These are phyloP conservation scores for Oxyteleia sp. DNA, from an alignment of 2,888 invertebrate species.

Conservation along the genomic window DNA sequence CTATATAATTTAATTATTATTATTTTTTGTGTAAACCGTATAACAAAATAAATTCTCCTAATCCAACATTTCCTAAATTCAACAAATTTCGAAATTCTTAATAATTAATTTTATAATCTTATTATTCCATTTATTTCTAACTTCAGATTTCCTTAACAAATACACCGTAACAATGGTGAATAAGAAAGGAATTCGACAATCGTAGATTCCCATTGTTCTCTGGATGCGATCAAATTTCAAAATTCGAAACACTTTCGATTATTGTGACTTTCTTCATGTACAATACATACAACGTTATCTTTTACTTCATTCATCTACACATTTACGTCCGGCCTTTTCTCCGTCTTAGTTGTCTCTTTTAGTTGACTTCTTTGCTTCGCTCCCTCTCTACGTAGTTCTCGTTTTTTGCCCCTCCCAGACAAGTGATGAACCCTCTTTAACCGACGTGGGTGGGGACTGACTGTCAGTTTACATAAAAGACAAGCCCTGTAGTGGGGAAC, in stretches of 20 bases:
- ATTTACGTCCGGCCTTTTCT: slow-evolving; percentile 34
- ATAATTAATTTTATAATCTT: too few species aligned
- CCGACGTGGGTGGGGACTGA: slow-evolving; percentile 73
- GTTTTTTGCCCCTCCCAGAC: slow-evolving; percentile 21
- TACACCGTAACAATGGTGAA: too few species aligned
- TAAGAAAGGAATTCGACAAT: too few species aligned
- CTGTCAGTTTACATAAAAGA: slow-evolving; percentile 75
- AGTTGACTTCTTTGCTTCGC: not conserved
- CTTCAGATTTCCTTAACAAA: too few species aligned
- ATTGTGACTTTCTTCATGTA: not conserved
- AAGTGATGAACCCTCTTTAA: slow-evolving; percentile 15
- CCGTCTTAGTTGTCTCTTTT: slow-evolving; percentile 8
- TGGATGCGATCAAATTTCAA: slow-evolving; percentile 46
- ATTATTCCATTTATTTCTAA: too few species aligned
- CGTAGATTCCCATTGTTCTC: too few species aligned
- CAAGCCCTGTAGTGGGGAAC: slow-evolving; percentile 45
- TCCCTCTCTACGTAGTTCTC: slow-evolving; percentile 8
- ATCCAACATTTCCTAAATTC: too few species aligned
- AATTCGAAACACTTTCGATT: slow-evolving; percentile 39
- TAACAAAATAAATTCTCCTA: too few species aligned
- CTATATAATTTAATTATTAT: too few species aligned
- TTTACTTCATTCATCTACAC: slow-evolving; percentile 29
- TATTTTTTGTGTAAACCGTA: too few species aligned
- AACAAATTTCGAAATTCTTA: too few species aligned
- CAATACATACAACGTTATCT: slow-evolving; percentile 11